Evolutionary conservation across 2,888 invertebrate species (phyloP).

Genomic region (Spilosoma lubricipeda): DNA sequence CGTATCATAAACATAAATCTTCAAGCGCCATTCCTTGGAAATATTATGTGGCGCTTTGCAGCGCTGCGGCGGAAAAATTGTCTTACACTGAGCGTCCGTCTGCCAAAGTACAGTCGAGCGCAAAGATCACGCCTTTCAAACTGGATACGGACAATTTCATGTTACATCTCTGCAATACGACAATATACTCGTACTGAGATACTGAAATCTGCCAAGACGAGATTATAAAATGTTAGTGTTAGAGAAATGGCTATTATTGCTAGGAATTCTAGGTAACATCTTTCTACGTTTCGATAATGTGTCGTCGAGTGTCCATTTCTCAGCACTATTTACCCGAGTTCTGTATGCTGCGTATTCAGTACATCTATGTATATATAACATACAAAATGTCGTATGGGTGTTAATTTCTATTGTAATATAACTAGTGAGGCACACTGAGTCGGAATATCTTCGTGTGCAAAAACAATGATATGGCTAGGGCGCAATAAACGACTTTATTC

Average conservation of each 20-base stretch:
- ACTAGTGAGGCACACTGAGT: constrained; percentile 49
- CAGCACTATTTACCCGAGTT: constrained; percentile 51
- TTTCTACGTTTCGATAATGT: constrained; percentile 57
- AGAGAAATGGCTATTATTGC: constrained; percentile 52
- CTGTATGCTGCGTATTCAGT: constrained; percentile 50
- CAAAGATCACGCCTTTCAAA: constrained; percentile 41
- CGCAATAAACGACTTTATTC: constrained; percentile 58
- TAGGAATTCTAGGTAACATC: constrained; percentile 52
- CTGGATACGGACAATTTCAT: constrained; percentile 37
- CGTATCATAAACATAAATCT: constrained; percentile 71
- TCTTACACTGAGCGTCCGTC: constrained; percentile 47
- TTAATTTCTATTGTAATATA: constrained; percentile 54
- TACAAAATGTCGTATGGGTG: constrained; percentile 57
- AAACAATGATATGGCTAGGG: constrained; percentile 56
- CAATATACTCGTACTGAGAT: not conserved
- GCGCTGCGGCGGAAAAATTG: constrained; percentile 56
- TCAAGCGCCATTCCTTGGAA: constrained; percentile 59
- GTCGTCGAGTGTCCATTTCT: constrained; percentile 60
- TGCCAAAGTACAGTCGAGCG: constrained; percentile 34
- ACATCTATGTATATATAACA: constrained; percentile 51
- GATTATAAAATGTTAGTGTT: constrained; percentile 42
- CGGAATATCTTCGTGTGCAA: constrained; percentile 50
- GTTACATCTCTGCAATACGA: constrained; percentile 27
- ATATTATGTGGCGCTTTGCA: constrained; percentile 62
- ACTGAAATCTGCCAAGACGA: constrained; percentile 19